Percentiles rank a stretch among this genome's conserved stretches.
phyloP scores from a whole-genome alignment of 1,140 invertebrate genomes.

The Drosophila pectinifera region DNA sequence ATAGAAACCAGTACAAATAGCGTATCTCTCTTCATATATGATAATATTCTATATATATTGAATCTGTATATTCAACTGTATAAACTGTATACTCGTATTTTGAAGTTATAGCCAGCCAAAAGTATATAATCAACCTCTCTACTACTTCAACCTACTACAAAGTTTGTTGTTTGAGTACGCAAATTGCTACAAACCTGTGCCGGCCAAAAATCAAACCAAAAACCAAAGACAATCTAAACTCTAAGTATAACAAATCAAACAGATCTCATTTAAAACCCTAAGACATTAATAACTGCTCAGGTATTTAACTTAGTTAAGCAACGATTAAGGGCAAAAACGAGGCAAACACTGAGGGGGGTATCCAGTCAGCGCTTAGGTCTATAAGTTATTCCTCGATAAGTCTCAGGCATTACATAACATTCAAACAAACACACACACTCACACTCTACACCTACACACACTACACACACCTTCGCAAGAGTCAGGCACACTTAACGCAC shows the following conservation, averaged over 20 bases:
- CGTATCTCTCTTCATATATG: slow-evolving; percentile 43
- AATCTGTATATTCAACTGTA: slow-evolving; percentile 66
- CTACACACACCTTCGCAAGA: slow-evolving; percentile 41
- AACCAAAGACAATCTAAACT: slow-evolving; percentile 64
- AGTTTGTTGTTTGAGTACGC: slow-evolving; percentile 80
- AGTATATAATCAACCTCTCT: slow-evolving; percentile 62
- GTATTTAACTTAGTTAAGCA: slow-evolving; percentile 72
- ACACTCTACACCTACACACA: slow-evolving; percentile 42
- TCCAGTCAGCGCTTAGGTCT: slow-evolving; percentile 16
- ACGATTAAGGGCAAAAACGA: slow-evolving; percentile 16
- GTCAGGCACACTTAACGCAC: slow-evolving; percentile 63
- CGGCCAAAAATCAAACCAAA: slow-evolving; percentile 68
- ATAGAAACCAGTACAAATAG: slow-evolving; percentile 41
- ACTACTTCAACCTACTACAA: slow-evolving; percentile 63
- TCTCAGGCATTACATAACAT: slow-evolving; percentile 46
- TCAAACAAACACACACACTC: slow-evolving; percentile 20
- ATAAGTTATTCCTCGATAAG: slow-evolving; percentile 50
- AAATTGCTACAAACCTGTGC: slow-evolving; percentile 81
- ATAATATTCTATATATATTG: slow-evolving; percentile 50
- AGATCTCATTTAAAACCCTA: slow-evolving; percentile 57
- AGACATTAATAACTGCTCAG: slow-evolving; percentile 60
- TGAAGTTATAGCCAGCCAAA: slow-evolving; percentile 79
- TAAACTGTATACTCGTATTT: slow-evolving; percentile 78
- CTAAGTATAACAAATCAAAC: slow-evolving; percentile 69
- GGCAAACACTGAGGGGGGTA: slow-evolving; percentile 24